Conservation (phyloP, 1,140 invertebrate species). For the Apocrypta bakeri region DNA sequence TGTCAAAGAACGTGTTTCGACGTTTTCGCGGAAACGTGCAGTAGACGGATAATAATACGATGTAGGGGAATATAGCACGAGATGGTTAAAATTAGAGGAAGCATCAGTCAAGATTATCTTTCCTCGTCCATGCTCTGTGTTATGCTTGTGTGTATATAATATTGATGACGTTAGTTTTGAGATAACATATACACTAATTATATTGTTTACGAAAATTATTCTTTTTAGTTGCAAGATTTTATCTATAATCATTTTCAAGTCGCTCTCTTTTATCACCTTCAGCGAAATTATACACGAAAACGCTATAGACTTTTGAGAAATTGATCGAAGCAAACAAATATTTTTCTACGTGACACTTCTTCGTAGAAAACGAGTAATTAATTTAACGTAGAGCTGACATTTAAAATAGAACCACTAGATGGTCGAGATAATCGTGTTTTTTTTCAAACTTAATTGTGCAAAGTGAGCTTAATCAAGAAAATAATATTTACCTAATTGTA, state of each 20-base stretch:
- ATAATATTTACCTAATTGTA: background rate
- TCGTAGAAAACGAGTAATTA: background rate
- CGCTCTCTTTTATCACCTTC: background rate
- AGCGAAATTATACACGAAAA: background rate
- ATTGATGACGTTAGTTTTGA: too few relatives aligned
- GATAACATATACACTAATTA: too few relatives aligned
- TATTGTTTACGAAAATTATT: too few relatives aligned
- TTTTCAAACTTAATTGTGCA: background rate
- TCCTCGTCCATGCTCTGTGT: too few relatives aligned
- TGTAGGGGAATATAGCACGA: too few relatives aligned
- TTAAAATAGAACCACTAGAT: background rate
- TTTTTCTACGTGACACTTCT: background rate
- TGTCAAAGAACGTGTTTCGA: too few relatives aligned
- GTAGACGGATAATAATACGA: too few relatives aligned
- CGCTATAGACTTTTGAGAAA: background rate
- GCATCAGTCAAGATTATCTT: too few relatives aligned
- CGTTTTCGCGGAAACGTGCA: background rate
- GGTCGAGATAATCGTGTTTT: background rate
- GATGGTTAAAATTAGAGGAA: too few relatives aligned
- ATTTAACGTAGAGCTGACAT: background rate
- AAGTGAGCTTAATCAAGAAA: background rate
- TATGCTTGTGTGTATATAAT: too few relatives aligned
- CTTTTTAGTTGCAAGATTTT: too few relatives aligned
- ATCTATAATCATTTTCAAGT: background rate
- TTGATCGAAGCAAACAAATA: background rate